phyloP scores from a whole-genome alignment of 2,113 vertebrate species.

The Epinephelus lanceolatus region DNA sequence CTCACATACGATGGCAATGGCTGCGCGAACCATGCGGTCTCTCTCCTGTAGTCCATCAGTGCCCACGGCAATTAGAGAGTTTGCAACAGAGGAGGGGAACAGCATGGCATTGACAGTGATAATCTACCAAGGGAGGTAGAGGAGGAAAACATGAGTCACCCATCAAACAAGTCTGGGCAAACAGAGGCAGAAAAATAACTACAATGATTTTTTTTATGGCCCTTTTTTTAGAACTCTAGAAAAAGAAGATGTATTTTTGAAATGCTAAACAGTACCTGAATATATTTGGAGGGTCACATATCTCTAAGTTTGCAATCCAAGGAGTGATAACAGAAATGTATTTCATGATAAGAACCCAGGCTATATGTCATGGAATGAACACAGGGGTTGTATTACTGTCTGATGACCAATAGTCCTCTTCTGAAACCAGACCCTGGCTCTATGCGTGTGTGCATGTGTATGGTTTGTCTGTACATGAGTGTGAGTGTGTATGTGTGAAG shows the following conservation, averaged over 20 bases:
- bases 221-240: background rate
- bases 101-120: conserved; percentile 98
- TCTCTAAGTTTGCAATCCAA: background rate
- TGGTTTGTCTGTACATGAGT: background rate
- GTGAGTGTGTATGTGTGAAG: conserved; percentile 32
- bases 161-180: conserved; percentile 32
- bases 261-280: background rate
- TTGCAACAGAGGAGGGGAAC: conserved; percentile 96
- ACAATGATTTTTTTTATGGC: background rate
- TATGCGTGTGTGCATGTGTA: background rate
- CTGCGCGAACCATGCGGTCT: conserved; percentile 98
- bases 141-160: conserved; percentile 19
- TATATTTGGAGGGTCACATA: background rate
- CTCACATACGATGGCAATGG: conserved; percentile 98
- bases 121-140: conserved; percentile 85
- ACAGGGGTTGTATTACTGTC: conserved; percentile 35
- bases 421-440: conserved; percentile 58
- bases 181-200: conserved; percentile 22
- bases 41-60: conserved; percentile 98
- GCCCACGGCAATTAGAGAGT: conserved; percentile 97
- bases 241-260: background rate
- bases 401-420: conserved; percentile 24
- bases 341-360: background rate
- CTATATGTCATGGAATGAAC: conserved; percentile 4
- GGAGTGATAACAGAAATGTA: background rate